Conservation (phyloP, 2,888 invertebrate species). For the Xestobium rufovillosum region DNA sequence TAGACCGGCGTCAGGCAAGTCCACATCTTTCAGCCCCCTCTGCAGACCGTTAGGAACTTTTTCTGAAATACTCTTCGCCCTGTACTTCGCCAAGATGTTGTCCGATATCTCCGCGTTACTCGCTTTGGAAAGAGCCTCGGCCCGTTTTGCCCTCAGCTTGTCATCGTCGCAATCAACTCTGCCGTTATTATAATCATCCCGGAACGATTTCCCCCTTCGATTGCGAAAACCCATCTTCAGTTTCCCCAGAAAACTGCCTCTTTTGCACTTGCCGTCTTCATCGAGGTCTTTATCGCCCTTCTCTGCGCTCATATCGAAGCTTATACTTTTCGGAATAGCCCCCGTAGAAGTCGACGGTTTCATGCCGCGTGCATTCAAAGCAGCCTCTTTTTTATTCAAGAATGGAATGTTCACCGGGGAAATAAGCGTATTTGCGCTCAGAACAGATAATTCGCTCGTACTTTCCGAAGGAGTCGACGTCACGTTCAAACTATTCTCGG, state of each 20-base stretch:
- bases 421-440: constrained; percentile 30
- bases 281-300: constrained; percentile 58
- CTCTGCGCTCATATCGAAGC: constrained; percentile 84
- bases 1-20: background rate
- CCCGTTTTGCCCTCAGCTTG: constrained; percentile 37
- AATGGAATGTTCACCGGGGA: constrained; percentile 20
- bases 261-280: constrained; percentile 49
- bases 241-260: constrained; percentile 64
- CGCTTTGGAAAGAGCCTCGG: no score
- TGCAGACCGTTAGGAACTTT: constrained; percentile 18
- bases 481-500: constrained; percentile 37
- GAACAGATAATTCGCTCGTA: constrained; percentile 35
- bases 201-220: constrained; percentile 50
- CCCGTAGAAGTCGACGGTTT: constrained; percentile 61
- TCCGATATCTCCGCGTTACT: constrained; percentile 80
- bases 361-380: constrained; percentile 20
- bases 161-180: constrained; percentile 35
- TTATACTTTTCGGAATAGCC: constrained; percentile 86
- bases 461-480: constrained; percentile 38
- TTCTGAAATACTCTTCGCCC: constrained; percentile 38
- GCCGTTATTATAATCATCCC: constrained; percentile 39
- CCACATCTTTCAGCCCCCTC: background rate
- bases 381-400: constrained; percentile 17
- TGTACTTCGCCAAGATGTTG: constrained; percentile 91
- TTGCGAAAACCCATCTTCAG: constrained; percentile 62